These are phyloP conservation scores for Brienomyrus longianalis DNA, from an alignment of 2,113 vertebrate species.

Conservation along the genomic window DNA sequence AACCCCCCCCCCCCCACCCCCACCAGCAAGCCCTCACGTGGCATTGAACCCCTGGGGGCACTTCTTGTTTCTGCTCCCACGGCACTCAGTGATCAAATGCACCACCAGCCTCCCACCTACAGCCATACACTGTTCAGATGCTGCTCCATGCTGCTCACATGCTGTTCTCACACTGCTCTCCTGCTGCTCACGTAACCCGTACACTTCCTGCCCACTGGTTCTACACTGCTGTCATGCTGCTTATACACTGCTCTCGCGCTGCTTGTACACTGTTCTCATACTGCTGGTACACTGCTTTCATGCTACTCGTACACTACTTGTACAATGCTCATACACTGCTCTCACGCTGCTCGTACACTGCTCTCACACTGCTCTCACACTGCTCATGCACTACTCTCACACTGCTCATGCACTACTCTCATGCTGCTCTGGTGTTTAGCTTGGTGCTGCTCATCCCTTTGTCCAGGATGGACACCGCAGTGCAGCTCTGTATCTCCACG, in stretches of 20 bases:
- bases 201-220: no score
- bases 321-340: no score
- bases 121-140: background rate
- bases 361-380: background rate
- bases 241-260: no score
- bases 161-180: no score
- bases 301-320: no score
- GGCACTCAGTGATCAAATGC: constrained; percentile 28
- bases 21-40: constrained; percentile 20
- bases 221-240: no score
- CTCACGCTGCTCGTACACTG: background rate
- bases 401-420: no score
- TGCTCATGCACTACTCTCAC: background rate
- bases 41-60: constrained; percentile 29
- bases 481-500: constrained; percentile 16
- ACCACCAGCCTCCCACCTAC: constrained; percentile 14
- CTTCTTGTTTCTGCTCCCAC: background rate
- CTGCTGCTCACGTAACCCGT: no score
- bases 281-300: no score
- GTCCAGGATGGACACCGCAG: constrained; percentile 19
- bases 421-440: constrained; percentile 24
- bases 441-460: constrained; percentile 20
- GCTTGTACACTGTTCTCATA: no score
- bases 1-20: background rate
- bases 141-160: no score